Percentiles rank a stretch among this genome's conserved stretches.
Evolutionary conservation across 37 sponge, comb jelly and placozoan species (phyloP).

Genomic region (Crambe crambe): DNA sequence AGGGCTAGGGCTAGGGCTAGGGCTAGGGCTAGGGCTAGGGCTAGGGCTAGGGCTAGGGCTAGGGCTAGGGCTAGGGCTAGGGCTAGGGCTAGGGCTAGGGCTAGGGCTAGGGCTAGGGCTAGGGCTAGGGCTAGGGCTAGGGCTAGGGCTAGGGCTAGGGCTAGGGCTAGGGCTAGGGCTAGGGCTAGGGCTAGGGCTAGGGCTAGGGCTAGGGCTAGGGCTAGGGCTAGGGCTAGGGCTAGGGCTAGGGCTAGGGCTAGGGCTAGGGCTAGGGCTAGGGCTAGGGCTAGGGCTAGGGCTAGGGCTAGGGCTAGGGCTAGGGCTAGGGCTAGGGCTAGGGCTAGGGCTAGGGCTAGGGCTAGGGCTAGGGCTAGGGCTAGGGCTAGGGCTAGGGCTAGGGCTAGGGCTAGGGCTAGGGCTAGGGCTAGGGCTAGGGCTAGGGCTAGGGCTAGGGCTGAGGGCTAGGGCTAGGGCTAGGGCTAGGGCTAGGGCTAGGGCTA

Average conservation of each 20-base stretch:
- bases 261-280: background rate
- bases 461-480: constrained; percentile 1
- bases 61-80: background rate
- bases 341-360: background rate
- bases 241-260: background rate
- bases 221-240: background rate
- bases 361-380: background rate
- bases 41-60: background rate
- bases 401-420: constrained; percentile 1
- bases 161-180: background rate
- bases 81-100: background rate
- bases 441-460: background rate
- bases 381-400: constrained; percentile 1
- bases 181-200: background rate
- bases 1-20: background rate
- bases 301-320: background rate
- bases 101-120: background rate
- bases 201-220: background rate
- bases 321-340: constrained; percentile 7
- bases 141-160: background rate
- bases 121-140: background rate
- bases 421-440: constrained; percentile 1
- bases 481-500: constrained; percentile 1
- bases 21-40: background rate
- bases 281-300: background rate